Evolutionary conservation across 2,797 vertebrate species (phyloP).

Genomic region (Myripristis jacobus): DNA sequence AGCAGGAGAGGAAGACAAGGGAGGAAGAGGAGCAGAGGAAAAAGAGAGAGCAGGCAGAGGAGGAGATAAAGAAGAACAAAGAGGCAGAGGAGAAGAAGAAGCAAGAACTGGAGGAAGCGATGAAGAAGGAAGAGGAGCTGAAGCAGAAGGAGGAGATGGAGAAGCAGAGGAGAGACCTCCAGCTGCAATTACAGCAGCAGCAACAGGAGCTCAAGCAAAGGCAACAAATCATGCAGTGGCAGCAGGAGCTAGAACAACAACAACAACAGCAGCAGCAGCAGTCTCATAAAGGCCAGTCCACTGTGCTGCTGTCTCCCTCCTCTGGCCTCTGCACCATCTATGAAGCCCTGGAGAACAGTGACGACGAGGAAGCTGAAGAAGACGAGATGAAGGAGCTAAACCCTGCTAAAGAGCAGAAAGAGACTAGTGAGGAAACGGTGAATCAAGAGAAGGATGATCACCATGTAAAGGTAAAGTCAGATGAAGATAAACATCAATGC

Average conservation of each 20-base stretch:
- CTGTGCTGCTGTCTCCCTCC: slow-evolving; percentile 73
- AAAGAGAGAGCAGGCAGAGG: slow-evolving; percentile 70
- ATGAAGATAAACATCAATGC: slow-evolving; percentile 24
- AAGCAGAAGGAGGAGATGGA: slow-evolving; percentile 39
- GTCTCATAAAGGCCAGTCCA: slow-evolving; percentile 60
- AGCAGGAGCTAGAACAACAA: slow-evolving; percentile 81
- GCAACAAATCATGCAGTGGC: slow-evolving; percentile 84
- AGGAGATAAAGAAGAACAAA: slow-evolving; percentile 66
- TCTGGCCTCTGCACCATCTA: slow-evolving; percentile 89
- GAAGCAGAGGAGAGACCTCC: slow-evolving; percentile 66
- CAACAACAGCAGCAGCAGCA: too few species aligned
- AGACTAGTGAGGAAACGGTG: background rate
- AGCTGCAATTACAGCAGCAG: slow-evolving; percentile 81
- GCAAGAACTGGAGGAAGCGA: slow-evolving; percentile 45
- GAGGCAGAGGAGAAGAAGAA: slow-evolving; percentile 38
- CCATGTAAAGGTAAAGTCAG: slow-evolving; percentile 34
- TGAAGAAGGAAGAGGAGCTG: slow-evolving; percentile 58
- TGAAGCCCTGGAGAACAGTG: slow-evolving; percentile 86
- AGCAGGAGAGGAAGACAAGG: slow-evolving; percentile 65
- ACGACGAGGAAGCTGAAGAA: slow-evolving; percentile 67
- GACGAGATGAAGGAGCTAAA: slow-evolving; percentile 25
- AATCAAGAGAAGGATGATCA: background rate
- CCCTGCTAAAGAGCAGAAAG: background rate
- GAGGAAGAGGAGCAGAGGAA: slow-evolving; percentile 67
- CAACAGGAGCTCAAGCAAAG: slow-evolving; percentile 80